phyloP scores from a whole-genome alignment of 2,888 invertebrate genomes.

The Physocephala rufipes region DNA sequence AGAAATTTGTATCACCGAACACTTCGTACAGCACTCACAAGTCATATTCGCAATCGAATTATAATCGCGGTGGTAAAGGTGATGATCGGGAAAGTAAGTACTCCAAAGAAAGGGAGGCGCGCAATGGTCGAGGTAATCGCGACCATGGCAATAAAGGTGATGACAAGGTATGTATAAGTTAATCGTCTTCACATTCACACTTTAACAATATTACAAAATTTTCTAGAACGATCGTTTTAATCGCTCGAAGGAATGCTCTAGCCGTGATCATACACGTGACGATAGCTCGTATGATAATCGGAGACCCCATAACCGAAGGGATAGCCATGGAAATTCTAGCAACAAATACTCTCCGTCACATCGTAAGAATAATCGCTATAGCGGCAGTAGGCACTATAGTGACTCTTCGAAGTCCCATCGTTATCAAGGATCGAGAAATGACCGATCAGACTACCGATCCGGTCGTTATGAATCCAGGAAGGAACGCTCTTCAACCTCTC shows the following conservation, averaged over 20 bases:
- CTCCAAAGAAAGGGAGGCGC: slow-evolving; percentile 33
- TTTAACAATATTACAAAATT: neutral
- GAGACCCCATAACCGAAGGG: slow-evolving; percentile 23
- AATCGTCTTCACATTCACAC: neutral
- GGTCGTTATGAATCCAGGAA: slow-evolving; percentile 35
- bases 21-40: slow-evolving; percentile 14
- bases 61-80: slow-evolving; percentile 24
- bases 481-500: slow-evolving; percentile 44
- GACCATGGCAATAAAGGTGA: slow-evolving; percentile 26
- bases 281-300: slow-evolving; percentile 33
- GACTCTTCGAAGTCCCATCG: slow-evolving; percentile 21
- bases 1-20: neutral
- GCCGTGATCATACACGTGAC: slow-evolving; percentile 38
- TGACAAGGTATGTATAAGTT: slow-evolving; percentile 35
- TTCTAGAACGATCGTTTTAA: slow-evolving; percentile 37
- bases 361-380: slow-evolving; percentile 39
- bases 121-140: slow-evolving; percentile 36
- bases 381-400: slow-evolving; percentile 20
- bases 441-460: slow-evolving; percentile 45
- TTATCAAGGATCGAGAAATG: slow-evolving; percentile 50
- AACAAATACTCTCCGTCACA: slow-evolving; percentile 16
- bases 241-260: slow-evolving; percentile 41
- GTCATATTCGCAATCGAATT: slow-evolving; percentile 17
- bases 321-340: slow-evolving; percentile 10
- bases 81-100: neutral